These are phyloP conservation scores for Enteromius mattozi DNA, from an alignment of 2,797 vertebrate species.

Conservation along the genomic window DNA sequence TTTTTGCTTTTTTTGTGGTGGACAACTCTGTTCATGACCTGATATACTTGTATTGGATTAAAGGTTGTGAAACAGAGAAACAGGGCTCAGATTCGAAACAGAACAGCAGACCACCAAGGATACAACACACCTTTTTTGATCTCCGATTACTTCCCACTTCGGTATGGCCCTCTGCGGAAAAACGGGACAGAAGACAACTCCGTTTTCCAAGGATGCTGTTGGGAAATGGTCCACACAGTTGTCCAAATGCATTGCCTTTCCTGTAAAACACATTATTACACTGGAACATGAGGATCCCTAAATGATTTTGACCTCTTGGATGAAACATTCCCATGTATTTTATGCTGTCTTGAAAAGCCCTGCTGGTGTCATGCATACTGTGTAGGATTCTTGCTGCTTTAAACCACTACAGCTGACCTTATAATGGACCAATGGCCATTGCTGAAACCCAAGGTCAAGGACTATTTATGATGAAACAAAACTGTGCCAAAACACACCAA, in stretches of 20 bases:
- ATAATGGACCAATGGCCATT: constrained; percentile 46
- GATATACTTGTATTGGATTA: constrained; percentile 21
- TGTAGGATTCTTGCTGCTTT: constrained; percentile 56
- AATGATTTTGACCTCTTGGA: constrained; percentile 45
- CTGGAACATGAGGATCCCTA: constrained; percentile 49
- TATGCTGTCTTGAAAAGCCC: constrained; percentile 71
- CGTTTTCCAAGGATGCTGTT: constrained; percentile 25
- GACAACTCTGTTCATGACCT: neutral
- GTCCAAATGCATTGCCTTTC: constrained; percentile 45
- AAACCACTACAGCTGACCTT: constrained; percentile 35
- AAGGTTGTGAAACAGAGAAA: neutral
- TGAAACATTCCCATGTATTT: constrained; percentile 54
- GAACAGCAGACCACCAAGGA: constrained; percentile 25
- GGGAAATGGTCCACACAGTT: constrained; percentile 40
- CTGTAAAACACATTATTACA: constrained; percentile 37
- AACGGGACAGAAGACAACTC: constrained; percentile 44
- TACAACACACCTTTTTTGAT: constrained; percentile 11
- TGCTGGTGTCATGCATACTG: constrained; percentile 70
- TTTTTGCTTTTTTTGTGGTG: neutral
- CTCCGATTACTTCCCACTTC: constrained; percentile 32
- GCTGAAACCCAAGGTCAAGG: constrained; percentile 47
- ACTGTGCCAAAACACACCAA: constrained; percentile 62
- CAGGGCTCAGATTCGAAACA: constrained; percentile 29
- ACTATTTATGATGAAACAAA: constrained; percentile 38
- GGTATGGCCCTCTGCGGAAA: neutral